phyloP scores from a whole-genome alignment of 2,113 vertebrate genomes.

The Trichechus manatus region DNA sequence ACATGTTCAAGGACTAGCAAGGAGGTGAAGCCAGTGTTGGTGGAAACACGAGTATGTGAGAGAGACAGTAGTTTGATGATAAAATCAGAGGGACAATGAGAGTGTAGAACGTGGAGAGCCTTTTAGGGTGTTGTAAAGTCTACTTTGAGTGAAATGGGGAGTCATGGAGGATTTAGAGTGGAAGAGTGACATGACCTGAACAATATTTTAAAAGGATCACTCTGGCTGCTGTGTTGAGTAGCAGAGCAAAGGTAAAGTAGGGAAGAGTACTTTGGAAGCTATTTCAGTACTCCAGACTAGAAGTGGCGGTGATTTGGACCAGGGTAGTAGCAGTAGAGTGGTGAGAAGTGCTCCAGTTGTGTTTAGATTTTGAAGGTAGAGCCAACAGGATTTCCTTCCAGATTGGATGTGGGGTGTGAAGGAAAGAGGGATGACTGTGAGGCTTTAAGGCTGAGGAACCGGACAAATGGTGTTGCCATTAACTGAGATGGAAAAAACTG shows the following conservation, averaged over 20 bases:
- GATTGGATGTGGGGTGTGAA: no score
- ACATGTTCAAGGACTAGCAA: neutral
- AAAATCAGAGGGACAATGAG: neutral
- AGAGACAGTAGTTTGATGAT: neutral
- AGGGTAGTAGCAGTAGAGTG: neutral
- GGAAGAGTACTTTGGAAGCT: neutral
- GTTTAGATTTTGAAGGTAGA: conserved; percentile 36
- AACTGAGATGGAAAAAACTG: no score
- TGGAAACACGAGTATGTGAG: neutral
- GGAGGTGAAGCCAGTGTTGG: neutral
- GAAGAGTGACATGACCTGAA: neutral
- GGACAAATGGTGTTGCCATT: no score
- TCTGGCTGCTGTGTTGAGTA: neutral
- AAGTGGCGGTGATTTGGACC: neutral
- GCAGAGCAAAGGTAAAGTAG: neutral
- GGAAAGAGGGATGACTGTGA: no score
- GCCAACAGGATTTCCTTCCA: no score
- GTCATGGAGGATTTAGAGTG: neutral
- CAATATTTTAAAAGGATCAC: neutral
- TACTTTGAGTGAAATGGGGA: neutral
- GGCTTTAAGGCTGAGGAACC: no score
- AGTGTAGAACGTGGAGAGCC: neutral
- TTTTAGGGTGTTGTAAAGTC: neutral
- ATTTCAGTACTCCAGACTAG: neutral
- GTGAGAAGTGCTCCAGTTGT: neutral